Evolutionary conservation across 2,888 invertebrate species (phyloP), one percentile per base, ranked within the genome.

Genomic region (Pyrrhosoma nymphula): DNA sequence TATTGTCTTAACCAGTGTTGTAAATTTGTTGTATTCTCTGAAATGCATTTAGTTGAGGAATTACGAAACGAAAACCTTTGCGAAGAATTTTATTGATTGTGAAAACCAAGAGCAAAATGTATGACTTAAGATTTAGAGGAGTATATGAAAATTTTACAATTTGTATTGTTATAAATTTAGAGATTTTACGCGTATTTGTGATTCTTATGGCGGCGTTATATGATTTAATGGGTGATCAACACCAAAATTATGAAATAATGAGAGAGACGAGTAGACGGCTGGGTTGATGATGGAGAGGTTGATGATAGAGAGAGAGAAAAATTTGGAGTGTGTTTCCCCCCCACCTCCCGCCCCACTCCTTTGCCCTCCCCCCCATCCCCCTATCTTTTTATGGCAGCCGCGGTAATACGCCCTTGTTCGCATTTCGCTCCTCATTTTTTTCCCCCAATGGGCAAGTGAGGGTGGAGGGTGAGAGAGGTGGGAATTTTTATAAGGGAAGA

Each of bases 361-460:
- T 3, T 20, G 6, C 26, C 23, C n/a, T 26, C 26, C 69, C 10
- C 69, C 69, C 69, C 47, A 47, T n/a, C 47, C 47, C 47, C 8
- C 47, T 47, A 47, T 47, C 47, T 12, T 26, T 30, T 82, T 35
- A 35, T 35, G 82, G 18, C 35, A 10, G 35, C 35, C 30, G 82
- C 82, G 16, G 35, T 82, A 82, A 82, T 82, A 35, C 82, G 82
- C 35, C 69, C 30, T 82, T 35, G 82, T 82, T 82, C 82, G 82
- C 35, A 35, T 82, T 82, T 35, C 82, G 35, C 35, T 82, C 26
- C 35, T 82, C 14, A 14, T 82, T 82, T 82, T 82, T 14, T 35
- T 35, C n/a, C 69, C 47, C 47, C 47, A 47, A 47, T 47, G 47
- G 47, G 47, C 47, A 47, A 47, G 47, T 47, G 47, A n/a, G n/a